Evolutionary conservation across 2,113 vertebrate genomes (phyloP).

Genomic region (Pycnonotus jocosus): DNA sequence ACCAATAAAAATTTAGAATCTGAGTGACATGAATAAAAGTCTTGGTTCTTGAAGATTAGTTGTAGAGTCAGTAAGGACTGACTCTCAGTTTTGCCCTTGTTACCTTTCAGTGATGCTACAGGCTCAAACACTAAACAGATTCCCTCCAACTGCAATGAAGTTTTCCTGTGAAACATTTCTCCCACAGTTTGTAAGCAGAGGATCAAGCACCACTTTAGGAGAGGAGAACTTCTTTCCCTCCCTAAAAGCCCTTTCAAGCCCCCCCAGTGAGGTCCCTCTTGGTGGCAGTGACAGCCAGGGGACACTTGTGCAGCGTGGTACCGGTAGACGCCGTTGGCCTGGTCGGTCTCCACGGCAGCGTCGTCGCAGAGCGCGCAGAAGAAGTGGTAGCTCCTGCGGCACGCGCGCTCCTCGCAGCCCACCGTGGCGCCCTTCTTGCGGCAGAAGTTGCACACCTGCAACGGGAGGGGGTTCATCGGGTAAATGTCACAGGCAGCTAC

Average conservation of each 20-base stretch:
- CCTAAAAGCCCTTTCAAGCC: not conserved
- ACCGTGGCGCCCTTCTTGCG: conserved; percentile 67
- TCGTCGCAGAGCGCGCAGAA: conserved; percentile 63
- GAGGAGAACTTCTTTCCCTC: not conserved
- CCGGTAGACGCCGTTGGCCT: conserved; percentile 57
- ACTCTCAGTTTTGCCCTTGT: not conserved
- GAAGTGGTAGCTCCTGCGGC: conserved; percentile 71
- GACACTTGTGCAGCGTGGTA: not conserved
- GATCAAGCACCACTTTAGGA: not conserved
- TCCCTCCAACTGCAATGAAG: not conserved
- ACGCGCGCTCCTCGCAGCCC: conserved; percentile 68
- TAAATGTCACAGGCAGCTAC: not conserved
- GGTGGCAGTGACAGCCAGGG: not conserved
- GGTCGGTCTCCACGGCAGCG: conserved; percentile 27
- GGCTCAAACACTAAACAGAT: not conserved
- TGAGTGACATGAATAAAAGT: not conserved
- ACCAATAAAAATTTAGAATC: not conserved
- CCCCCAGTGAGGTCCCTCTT: not conserved
- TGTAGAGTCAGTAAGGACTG: not conserved
- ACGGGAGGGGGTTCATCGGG: not conserved
- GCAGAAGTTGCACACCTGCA: conserved; percentile 67
- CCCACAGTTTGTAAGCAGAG: not conserved
- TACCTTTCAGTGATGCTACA: not conserved
- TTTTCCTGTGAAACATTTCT: not conserved
- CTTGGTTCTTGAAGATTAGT: not conserved